Percentiles rank a stretch among this genome's conserved stretches.
phyloP scores from a whole-genome alignment of 2,888 invertebrate species.

The Euclidia mi region DNA sequence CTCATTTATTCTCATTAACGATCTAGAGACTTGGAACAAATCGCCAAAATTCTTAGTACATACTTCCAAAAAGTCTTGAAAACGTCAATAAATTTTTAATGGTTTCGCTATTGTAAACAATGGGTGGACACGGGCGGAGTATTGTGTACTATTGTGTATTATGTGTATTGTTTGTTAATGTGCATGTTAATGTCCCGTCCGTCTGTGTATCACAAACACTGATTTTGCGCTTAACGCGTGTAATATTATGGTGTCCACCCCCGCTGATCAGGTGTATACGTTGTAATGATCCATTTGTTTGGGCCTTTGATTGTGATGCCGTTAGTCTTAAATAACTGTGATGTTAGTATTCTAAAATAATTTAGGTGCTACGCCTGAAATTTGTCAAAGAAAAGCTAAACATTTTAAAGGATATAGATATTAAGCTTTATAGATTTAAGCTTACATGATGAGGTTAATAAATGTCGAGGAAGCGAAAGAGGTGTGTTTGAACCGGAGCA shows the following conservation, averaged over 20 bases:
- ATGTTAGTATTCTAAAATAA: constrained; percentile 11
- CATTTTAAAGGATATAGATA: too few species aligned
- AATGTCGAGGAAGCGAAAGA: too few species aligned
- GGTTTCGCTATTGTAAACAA: constrained; percentile 82
- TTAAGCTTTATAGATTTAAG: too few species aligned
- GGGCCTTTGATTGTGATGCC: constrained; percentile 30
- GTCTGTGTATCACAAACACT: constrained; percentile 78
- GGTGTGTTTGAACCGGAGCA: too few species aligned
- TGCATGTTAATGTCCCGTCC: constrained; percentile 76
- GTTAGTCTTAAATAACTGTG: constrained; percentile 28
- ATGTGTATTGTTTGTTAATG: constrained; percentile 80
- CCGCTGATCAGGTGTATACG: constrained; percentile 56
- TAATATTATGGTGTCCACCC: constrained; percentile 62
- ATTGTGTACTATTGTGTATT: constrained; percentile 51
- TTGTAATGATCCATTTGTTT: constrained; percentile 47
- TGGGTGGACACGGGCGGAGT: constrained; percentile 59
- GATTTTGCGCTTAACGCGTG: constrained; percentile 79
- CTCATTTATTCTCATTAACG: constrained; percentile 59
- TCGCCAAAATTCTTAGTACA: constrained; percentile 72
- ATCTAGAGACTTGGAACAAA: constrained; percentile 49
- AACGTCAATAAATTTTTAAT: constrained; percentile 83
- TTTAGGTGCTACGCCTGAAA: too few species aligned
- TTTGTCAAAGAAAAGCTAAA: too few species aligned
- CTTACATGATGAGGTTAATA: too few species aligned
- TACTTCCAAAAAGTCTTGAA: constrained; percentile 66